phyloP scores from a whole-genome alignment of 2,113 vertebrate species.

The Gorsachius goisagi region DNA sequence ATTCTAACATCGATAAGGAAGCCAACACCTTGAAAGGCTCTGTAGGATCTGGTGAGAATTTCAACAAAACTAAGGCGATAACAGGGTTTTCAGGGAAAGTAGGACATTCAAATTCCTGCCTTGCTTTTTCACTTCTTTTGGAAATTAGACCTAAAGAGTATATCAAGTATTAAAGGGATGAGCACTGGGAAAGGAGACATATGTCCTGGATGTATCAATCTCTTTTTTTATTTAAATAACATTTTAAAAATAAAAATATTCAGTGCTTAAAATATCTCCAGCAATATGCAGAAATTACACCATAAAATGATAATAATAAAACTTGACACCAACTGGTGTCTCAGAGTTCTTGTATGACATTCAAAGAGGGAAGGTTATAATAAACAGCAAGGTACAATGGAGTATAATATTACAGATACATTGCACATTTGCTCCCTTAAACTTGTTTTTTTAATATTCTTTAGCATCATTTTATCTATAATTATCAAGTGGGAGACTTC shows the following conservation, averaged over 20 bases:
- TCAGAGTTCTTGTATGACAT: not conserved
- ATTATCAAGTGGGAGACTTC: slow-evolving; percentile 30
- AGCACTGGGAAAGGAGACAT: not conserved
- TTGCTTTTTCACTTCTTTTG: not conserved
- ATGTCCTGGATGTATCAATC: not conserved
- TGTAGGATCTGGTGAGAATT: not conserved
- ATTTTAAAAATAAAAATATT: not conserved
- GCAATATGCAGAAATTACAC: not conserved
- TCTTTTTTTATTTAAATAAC: not conserved
- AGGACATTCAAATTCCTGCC: not conserved
- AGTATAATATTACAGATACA: not conserved
- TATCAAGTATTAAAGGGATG: not conserved
- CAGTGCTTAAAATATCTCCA: not conserved
- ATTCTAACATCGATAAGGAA: not conserved
- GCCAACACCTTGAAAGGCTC: not conserved
- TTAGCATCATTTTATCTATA: slow-evolving; percentile 2
- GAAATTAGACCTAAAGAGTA: not conserved
- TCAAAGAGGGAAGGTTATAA: not conserved
- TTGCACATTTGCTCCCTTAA: not conserved
- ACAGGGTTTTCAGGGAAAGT: not conserved
- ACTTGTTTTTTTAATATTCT: not conserved
- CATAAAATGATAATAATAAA: not conserved
- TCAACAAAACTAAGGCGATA: not conserved
- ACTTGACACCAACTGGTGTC: not conserved
- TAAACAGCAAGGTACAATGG: not conserved